Evolutionary conservation across 2,888 invertebrate genomes (phyloP).

Genomic region (Acheta domesticus): DNA sequence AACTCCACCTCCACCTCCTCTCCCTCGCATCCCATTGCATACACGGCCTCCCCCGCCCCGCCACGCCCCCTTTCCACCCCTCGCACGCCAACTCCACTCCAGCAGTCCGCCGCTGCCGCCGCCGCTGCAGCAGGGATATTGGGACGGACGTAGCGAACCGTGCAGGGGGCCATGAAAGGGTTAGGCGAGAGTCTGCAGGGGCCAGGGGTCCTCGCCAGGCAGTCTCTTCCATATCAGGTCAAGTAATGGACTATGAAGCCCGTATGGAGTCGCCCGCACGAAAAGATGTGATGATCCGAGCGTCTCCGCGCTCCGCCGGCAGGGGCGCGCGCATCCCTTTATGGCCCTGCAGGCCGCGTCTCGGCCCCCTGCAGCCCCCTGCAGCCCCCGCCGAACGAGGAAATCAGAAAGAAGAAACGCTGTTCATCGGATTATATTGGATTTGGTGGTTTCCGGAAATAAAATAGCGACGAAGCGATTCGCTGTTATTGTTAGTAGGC

Average conservation of each 20-base stretch:
- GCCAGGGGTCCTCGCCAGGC: not conserved
- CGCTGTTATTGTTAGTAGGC: too few species aligned
- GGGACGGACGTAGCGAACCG: not conserved
- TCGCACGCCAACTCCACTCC: not conserved
- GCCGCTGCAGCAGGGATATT: not conserved
- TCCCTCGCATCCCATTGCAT: too few species aligned
- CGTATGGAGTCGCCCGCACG: not conserved
- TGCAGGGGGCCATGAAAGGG: not conserved
- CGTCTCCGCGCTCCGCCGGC: not conserved
- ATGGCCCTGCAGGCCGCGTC: not conserved
- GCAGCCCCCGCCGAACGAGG: not conserved
- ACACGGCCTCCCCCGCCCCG: too few species aligned
- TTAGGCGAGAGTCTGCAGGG: not conserved
- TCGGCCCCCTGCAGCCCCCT: not conserved
- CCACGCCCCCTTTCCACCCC: too few species aligned
- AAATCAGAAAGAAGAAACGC: not conserved
- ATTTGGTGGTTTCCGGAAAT: not conserved
- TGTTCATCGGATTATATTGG: not conserved
- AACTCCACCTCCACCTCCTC: too few species aligned
- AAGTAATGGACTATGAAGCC: constrained; percentile 9
- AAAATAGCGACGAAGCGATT: too few species aligned
- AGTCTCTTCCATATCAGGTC: not conserved
- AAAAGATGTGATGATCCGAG: not conserved
- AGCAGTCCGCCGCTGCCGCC: not conserved
- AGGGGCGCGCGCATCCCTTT: not conserved